Conservation (phyloP, 2,113 vertebrate genomes). For the Leucoraja erinaceus region DNA sequence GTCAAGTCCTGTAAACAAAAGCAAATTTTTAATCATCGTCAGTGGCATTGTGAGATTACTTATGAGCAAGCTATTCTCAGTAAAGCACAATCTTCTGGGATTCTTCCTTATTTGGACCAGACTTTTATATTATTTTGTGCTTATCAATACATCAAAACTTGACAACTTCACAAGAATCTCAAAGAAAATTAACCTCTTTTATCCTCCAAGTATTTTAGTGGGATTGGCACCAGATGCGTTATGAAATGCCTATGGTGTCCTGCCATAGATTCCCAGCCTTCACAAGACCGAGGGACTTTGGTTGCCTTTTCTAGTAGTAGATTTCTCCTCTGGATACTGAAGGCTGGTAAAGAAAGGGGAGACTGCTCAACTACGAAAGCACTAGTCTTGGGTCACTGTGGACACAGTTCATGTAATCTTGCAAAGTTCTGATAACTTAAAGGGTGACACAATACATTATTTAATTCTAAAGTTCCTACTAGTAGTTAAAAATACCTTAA, state of each 20-base stretch:
- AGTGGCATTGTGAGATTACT: background rate
- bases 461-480: background rate
- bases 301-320: background rate
- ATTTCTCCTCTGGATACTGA: background rate
- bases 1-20: too few species aligned
- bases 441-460: background rate
- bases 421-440: background rate
- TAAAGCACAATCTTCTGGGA: background rate
- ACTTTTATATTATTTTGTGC: background rate
- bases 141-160: background rate
- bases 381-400: background rate
- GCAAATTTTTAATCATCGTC: background rate
- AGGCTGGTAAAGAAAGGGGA: background rate
- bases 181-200: background rate
- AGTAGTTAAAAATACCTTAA: background rate
- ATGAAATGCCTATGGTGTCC: background rate
- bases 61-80: background rate
- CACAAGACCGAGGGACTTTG: background rate
- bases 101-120: background rate
- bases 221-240: background rate
- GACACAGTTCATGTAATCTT: background rate
- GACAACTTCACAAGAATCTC: background rate
- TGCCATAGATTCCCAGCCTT: background rate
- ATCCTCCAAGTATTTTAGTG: background rate
- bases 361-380: background rate